These are phyloP conservation scores for Misgurnus anguillicaudatus DNA, from an alignment of 2,113 vertebrate genomes.

Conservation along the genomic window DNA sequence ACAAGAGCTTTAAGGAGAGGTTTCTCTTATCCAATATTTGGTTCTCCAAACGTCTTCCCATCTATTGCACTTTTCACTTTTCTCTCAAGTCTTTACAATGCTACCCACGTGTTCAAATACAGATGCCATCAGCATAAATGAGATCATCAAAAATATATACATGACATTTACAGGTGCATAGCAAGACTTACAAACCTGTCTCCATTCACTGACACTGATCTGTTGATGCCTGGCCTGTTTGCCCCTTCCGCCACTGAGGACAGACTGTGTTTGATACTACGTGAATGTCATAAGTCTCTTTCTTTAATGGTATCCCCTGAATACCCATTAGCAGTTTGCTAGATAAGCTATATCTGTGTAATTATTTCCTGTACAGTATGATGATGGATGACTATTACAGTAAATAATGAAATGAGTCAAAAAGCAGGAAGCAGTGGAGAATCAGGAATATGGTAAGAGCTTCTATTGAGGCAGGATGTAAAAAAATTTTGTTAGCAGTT, in stretches of 20 bases:
- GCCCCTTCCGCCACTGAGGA: not conserved
- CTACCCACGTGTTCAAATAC: conserved; percentile 33
- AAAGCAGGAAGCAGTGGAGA: not conserved
- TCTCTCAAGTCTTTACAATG: conserved; percentile 13
- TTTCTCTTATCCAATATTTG: not conserved
- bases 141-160: conserved; percentile 40
- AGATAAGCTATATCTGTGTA: not conserved
- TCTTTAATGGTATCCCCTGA: not conserved
- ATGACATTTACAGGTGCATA: conserved; percentile 47
- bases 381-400: not conserved
- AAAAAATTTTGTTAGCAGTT: not conserved
- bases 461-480: not conserved
- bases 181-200: conserved; percentile 18
- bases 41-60: not conserved
- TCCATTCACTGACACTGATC: not conserved
- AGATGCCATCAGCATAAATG: conserved; percentile 25
- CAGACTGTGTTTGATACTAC: not conserved
- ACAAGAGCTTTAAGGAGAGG: conserved; percentile 21
- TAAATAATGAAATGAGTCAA: not conserved
- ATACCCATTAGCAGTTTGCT: not conserved
- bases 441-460: not conserved
- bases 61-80: conserved; percentile 17
- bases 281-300: not conserved
- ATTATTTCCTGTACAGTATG: not conserved
- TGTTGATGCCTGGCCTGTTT: not conserved